These are phyloP conservation scores for Hephaestus fuliginosus DNA, from an alignment of 2,797 vertebrate genomes.

Conservation along the genomic window DNA sequence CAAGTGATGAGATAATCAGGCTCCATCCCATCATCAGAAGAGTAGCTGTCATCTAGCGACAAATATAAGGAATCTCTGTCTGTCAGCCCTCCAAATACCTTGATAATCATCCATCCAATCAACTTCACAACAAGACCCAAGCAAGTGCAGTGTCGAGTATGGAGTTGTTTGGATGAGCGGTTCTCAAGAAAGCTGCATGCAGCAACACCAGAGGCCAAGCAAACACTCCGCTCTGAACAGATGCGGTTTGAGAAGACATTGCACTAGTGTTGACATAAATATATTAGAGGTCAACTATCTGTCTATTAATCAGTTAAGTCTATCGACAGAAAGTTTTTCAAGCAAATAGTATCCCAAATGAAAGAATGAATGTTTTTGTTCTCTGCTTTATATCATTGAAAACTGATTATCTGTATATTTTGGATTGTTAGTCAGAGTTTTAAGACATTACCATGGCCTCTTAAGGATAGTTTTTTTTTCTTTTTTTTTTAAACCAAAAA, in stretches of 20 bases:
- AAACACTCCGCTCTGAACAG: too few relatives aligned
- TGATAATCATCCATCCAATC: too few relatives aligned
- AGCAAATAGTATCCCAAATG: background rate
- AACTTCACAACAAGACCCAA: too few relatives aligned
- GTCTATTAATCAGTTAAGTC: background rate
- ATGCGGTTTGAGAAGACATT: too few relatives aligned
- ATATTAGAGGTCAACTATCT: background rate
- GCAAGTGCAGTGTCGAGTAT: too few relatives aligned
- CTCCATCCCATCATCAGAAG: background rate
- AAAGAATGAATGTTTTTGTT: background rate
- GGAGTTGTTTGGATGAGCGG: too few relatives aligned
- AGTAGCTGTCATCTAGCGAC: background rate
- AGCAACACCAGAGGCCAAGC: too few relatives aligned
- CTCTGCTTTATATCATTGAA: background rate
- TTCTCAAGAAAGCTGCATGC: too few relatives aligned
- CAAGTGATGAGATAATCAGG: background rate
- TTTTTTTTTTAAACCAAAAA: too few relatives aligned
- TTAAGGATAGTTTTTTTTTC: background rate
- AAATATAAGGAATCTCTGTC: too few relatives aligned
- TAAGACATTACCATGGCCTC: background rate
- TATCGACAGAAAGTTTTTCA: background rate
- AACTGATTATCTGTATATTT: constrained; percentile 3
- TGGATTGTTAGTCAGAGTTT: background rate
- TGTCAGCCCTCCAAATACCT: too few relatives aligned
- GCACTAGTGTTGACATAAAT: background rate